These are phyloP conservation scores for Clistopyga incitator DNA, from an alignment of 2,888 invertebrate genomes.

Conservation along the genomic window DNA sequence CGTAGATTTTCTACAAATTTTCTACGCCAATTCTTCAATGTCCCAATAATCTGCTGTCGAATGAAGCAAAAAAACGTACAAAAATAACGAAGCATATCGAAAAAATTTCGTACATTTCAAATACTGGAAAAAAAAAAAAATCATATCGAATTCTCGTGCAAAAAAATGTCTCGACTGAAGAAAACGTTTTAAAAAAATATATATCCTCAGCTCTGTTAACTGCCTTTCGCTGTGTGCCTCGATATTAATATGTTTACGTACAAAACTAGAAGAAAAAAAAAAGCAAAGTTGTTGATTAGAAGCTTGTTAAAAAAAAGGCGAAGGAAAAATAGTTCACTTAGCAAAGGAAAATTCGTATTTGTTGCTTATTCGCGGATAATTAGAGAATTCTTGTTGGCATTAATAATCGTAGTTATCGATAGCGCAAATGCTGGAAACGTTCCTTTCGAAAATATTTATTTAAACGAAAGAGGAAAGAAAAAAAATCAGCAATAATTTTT, in stretches of 20 bases:
- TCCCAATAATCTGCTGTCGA: not conserved
- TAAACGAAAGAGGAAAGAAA: not conserved
- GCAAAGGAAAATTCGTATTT: slow-evolving; percentile 27
- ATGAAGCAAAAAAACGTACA: not conserved
- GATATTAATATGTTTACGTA: slow-evolving; percentile 65
- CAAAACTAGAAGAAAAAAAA: slow-evolving; percentile 34
- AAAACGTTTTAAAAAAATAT: slow-evolving; percentile 3
- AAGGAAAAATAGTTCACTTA: slow-evolving; percentile 9
- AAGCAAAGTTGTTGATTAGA: slow-evolving; percentile 48
- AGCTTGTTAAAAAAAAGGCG: slow-evolving; percentile 46
- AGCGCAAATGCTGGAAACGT: slow-evolving; percentile 18
- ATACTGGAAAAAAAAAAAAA: not conserved
- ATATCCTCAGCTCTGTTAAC: slow-evolving; percentile 61
- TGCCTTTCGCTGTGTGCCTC: slow-evolving; percentile 77
- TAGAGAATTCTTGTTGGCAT: slow-evolving; percentile 47
- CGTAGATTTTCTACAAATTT: slow-evolving; percentile 7
- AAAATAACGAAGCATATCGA: slow-evolving; percentile 28
- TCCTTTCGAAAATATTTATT: slow-evolving; percentile 6
- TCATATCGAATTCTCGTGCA: slow-evolving; percentile 49
- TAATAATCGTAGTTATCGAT: slow-evolving; percentile 33
- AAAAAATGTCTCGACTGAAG: slow-evolving; percentile 1
- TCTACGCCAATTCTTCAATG: not conserved
- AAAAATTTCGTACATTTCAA: slow-evolving; percentile 25
- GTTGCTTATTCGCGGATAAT: slow-evolving; percentile 30
- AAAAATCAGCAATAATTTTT: slow-evolving; percentile 35